Evolutionary conservation across 2,113 vertebrate species (phyloP).

Genomic region (Furnarius figulus): DNA sequence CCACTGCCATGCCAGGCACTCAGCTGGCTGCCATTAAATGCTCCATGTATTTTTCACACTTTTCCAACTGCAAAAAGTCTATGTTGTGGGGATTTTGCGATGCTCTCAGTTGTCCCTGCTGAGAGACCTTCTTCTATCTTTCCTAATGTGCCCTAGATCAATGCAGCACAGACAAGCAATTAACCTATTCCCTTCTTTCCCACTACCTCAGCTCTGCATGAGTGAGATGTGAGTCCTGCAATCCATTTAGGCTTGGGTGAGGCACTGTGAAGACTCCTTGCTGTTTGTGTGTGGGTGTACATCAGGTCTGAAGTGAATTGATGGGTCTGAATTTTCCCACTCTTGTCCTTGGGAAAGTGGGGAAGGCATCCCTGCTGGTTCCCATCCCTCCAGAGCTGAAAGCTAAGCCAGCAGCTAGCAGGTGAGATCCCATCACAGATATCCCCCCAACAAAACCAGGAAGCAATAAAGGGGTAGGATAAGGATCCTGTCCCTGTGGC

Average conservation of each 20-base stretch:
- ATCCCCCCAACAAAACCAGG: not conserved
- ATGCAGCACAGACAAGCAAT: not conserved
- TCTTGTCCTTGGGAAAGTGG: not conserved
- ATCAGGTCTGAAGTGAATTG: not conserved
- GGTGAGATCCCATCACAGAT: not conserved
- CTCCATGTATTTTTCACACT: accelerated
- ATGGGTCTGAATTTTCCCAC: not conserved
- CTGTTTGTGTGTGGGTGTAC: not conserved
- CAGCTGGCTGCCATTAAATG: not conserved
- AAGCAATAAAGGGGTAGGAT: not conserved
- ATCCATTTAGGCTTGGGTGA: no score
- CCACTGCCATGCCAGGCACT: not conserved
- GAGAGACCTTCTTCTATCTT: not conserved
- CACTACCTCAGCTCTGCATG: not conserved
- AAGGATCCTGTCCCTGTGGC: not conserved
- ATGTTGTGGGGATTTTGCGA: not conserved
- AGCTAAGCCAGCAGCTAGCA: not conserved
- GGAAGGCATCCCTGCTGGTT: not conserved
- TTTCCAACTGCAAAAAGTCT: not conserved
- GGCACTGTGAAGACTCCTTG: not conserved
- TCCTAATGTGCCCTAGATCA: not conserved
- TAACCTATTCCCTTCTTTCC: not conserved
- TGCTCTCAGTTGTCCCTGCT: not conserved
- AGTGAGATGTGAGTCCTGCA: not conserved
- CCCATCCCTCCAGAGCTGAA: not conserved